Evolutionary conservation across 1,140 invertebrate species (phyloP), one percentile per base, ranked within the genome.

Genomic region (Scaptodrosophila lebanonensis): DNA sequence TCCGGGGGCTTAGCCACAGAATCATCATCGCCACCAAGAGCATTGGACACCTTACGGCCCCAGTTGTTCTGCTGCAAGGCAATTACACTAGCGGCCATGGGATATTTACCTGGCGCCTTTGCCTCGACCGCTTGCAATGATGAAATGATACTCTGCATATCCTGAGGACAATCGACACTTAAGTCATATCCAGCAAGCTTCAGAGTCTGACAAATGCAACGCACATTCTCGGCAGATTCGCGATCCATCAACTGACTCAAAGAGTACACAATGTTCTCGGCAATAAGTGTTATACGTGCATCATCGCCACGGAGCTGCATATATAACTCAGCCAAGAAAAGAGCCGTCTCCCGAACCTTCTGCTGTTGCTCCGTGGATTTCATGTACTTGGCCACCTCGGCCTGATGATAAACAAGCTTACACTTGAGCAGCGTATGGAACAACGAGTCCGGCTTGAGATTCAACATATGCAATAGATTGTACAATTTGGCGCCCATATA

Each of bases 141-240:
- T 4, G 58, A 30, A 30, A 87, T 84, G 12, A 87, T 82, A 15
- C 66, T 50, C 11, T 58, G 57, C 53, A 87, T 83, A 40, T 87
- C 84, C 16, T 57, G 48, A 16, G 71, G 71, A 47, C 68, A 87
- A 45, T 87, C 85, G 12, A 69, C 63, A 11, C 72, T 79, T 3
- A 87, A 50, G 51, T 87, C 85, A 40, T 86, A 87, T 7, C 86
- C 86, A 17, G 84, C 84, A 47, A 87, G 43, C 65, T 90, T 90
- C 5, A 90, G 60, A 20, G 88, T 88, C 84, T 90, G 88, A 66
- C 89, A 90, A 45, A 88, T 87, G 69, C 88, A 89, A 57, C 90
- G 90, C 1, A 89, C 75, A 83, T 89, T 89, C 17, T 89, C 88
- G 35, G 82, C 52, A 39, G 38, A 73, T 39, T 84, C 83, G 6